A percentile compares a stretch with the other conserved stretches of the same genome.
phyloP scores from a whole-genome alignment of 2,888 invertebrate species.

The Diaprepes abbreviatus region DNA sequence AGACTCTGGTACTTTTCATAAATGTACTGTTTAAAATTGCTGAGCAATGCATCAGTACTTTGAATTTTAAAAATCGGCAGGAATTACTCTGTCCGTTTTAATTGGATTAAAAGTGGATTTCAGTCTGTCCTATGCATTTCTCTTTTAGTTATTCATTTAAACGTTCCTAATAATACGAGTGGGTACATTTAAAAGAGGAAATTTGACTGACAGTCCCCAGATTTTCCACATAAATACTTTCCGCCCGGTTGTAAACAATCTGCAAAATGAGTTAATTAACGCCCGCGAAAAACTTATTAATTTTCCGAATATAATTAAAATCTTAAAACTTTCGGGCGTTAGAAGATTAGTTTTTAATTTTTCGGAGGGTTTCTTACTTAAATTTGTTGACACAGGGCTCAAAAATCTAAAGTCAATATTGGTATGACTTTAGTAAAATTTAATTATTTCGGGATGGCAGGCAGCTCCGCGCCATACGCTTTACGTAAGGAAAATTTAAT shows the following conservation, averaged over 20 bases:
- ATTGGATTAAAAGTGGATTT: no score
- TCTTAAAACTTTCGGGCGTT: slow-evolving; percentile 26
- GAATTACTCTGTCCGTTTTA: no score
- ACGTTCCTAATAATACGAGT: no score
- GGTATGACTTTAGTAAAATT: slow-evolving; percentile 47
- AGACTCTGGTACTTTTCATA: no score
- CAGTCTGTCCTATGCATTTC: no score
- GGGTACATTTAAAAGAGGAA: no score
- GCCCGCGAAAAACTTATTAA: slow-evolving; percentile 45
- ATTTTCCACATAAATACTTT: slow-evolving; percentile 11
- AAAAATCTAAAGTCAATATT: slow-evolving; percentile 50
- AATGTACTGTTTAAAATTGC: no score
- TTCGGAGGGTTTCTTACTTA: slow-evolving; percentile 37
- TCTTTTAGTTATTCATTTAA: no score
- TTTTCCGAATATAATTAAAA: slow-evolving; percentile 47
- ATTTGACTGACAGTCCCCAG: slow-evolving; percentile 1
- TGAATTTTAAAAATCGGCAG: no score
- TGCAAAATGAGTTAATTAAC: slow-evolving; percentile 42
- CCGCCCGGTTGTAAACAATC: slow-evolving; percentile 33
- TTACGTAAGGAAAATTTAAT: slow-evolving; percentile 39
- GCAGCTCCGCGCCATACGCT: slow-evolving; percentile 28
- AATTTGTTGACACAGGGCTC: slow-evolving; percentile 45
- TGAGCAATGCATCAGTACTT: no score
- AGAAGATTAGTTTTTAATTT: slow-evolving; percentile 49
- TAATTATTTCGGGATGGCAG: slow-evolving; percentile 47